Base-by-base conservation (phyloP, 2,113 vertebrate species). In the Myrmecophaga tridactyla region DNA sequence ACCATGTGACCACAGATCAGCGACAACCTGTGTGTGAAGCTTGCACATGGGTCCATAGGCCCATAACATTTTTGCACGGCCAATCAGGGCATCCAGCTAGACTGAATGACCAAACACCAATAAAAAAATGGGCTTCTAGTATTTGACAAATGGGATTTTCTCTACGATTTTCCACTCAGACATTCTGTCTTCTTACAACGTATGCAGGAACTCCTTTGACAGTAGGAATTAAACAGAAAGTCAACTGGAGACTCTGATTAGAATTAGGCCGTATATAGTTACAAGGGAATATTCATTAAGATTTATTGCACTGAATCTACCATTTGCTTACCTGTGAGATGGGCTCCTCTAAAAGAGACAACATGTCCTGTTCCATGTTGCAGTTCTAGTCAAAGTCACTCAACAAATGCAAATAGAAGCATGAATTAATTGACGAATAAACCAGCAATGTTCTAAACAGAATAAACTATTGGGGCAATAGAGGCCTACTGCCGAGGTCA, bases 121-220 rank as follows among this genome's bases (percentile, higher is more conserved):
- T 75, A 63, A n/a, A 81, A n/a, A 96, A 63, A 85, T 3, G 1
- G 12, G 51, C 23, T 87, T 95, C 69, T 69, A 67, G 20, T 85
- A 72, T 72, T 56, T 90, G 72, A 84, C 23, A 53, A 53, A 90
- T 13, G 87, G 72, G 29, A 56, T 92, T 87, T 90, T 77, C 67
- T 96, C n/a, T 84, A 89, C 56, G 39, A 90, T 41, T 85, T 86
- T 85, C 58, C 53, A 27, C 36, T 93, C 77, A 96, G 87, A 96
- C 94, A 88, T 94, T 95, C 95, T 94, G 77, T 94, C 96, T 96
- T 88, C 41, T 93, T 90, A 53, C 46, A 92, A 93, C 94, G 53
- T 94, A 85, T 48, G 83, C 8, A 9, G 12, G 48, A 56, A 96
- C 82, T 67, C 76, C 87, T 81, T 0, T 58, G 53, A 92, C 85